A percentile compares a stretch with the other conserved stretches of the same genome.
Evolutionary conservation across 2,888 invertebrate species (phyloP).

Genomic region (Cantharis nigra): DNA sequence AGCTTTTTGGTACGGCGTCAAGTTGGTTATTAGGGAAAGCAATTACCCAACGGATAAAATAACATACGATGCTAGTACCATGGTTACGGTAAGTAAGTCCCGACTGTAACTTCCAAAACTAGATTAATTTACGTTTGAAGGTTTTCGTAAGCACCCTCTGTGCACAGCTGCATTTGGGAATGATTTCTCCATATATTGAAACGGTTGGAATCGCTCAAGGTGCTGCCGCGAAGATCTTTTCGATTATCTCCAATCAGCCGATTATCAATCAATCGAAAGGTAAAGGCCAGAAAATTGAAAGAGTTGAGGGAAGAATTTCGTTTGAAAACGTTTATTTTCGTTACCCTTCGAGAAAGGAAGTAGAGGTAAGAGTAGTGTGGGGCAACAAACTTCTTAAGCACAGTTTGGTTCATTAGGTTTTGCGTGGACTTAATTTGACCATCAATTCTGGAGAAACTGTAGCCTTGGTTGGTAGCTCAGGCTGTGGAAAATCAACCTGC

Average conservation of each 20-base stretch:
- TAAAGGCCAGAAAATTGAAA: conserved; percentile 62
- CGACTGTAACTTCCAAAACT: neutral
- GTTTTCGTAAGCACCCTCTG: conserved; percentile 80
- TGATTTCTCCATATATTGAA: conserved; percentile 81
- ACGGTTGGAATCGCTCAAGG: conserved; percentile 80
- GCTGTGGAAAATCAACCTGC: conserved; percentile 80
- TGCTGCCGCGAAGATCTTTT: conserved; percentile 76
- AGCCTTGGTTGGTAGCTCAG: conserved; percentile 74
- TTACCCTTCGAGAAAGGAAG: conserved; percentile 80
- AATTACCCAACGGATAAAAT: conserved; percentile 43
- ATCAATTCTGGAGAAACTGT: conserved; percentile 76
- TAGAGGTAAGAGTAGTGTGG: conserved; percentile 61
- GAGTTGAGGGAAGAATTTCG: conserved; percentile 69
- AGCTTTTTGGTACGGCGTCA: conserved; percentile 81
- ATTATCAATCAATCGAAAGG: conserved; percentile 72
- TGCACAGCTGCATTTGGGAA: conserved; percentile 79
- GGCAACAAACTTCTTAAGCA: conserved; percentile 22
- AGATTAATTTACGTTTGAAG: conserved; percentile 52
- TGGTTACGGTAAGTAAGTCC: conserved; percentile 67
- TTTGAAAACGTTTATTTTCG: conserved; percentile 76
- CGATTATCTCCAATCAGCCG: conserved; percentile 76
- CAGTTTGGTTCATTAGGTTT: conserved; percentile 52
- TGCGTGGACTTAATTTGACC: conserved; percentile 68
- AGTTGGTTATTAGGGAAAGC: conserved; percentile 69
- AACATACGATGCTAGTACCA: conserved; percentile 69